Evolutionary conservation across 2,888 invertebrate genomes (phyloP).

Genomic region (Leucozona laternaria): DNA sequence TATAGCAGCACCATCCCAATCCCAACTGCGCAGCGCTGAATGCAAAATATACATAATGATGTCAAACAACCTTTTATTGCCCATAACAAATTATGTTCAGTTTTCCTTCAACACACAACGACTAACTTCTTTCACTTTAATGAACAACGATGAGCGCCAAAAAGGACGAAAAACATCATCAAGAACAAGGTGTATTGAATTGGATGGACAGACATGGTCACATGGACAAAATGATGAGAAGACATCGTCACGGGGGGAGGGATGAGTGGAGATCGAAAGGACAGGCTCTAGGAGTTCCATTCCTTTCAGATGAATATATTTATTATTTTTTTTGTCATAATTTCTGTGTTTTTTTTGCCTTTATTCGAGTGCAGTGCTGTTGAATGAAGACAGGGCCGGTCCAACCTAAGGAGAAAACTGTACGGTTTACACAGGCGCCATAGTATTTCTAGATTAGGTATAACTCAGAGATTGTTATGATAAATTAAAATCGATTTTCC

Average conservation of each 20-base stretch:
- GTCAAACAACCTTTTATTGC: conserved; percentile 68
- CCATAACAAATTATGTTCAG: conserved; percentile 73
- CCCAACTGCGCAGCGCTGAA: conserved; percentile 38
- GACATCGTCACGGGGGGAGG: not conserved
- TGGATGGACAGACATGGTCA: conserved; percentile 5
- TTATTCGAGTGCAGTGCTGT: not conserved
- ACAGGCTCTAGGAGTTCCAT: not conserved
- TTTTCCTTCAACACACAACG: conserved; percentile 53
- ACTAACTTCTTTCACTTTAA: conserved; percentile 64
- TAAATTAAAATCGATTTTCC: not conserved
- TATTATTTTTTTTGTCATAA: not conserved
- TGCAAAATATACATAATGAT: conserved; percentile 64
- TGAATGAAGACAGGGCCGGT: not conserved
- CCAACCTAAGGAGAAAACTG: not conserved
- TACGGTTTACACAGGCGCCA: not conserved
- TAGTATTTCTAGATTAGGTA: too few relatives aligned
- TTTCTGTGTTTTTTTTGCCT: not conserved
- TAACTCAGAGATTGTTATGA: too few relatives aligned
- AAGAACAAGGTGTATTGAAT: not conserved
- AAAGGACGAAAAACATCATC: conserved; percentile 11
- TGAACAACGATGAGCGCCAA: conserved; percentile 31
- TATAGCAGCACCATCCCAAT: not conserved
- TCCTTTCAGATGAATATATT: conserved; percentile 2
- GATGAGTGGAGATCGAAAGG: not conserved
- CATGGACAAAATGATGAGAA: not conserved